Base-by-base conservation (phyloP, 2,888 invertebrate genomes). In the Malachius bipustulatus region DNA sequence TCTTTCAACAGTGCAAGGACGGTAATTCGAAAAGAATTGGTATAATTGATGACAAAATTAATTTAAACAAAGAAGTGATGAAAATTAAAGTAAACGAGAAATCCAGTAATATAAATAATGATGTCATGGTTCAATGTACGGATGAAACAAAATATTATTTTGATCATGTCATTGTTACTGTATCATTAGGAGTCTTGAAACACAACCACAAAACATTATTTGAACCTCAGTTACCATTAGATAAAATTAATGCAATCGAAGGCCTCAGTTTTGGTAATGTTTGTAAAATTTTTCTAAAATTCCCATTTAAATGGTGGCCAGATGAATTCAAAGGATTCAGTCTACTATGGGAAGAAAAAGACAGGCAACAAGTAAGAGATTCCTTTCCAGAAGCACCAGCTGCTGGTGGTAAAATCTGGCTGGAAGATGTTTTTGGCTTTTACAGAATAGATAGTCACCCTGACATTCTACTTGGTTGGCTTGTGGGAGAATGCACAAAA, bases 171-270 rank as follows among this genome's bases (percentile, higher is more conserved):
- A 71, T 84, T 15, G 62, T 79, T 1, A 82, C 83, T 0, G 64
- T 72, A 1, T 77, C 82, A 0, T 54, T 83, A 1, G 83, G 82
- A 0, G 77, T 77, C 1, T 57, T 83, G 10, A 82, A 82, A 51
- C 67, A 67, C 13, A 59, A 67, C 36, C 57, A 70, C 37, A 42
- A 57, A 4, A 55, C 53, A 1, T 41, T 77, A 14, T 80, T 80
- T 48, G 48, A 56, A 3, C 78, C 79, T 1, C 45, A 59, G 2
- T 54, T 80, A 24, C 70, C 76, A 0, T 37, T 53, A 8, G 49
- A 54, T 2, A 80, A 80, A 60, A 42, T 63, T 1, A 58, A 57
- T 8, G 66, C 71, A 1, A 76, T 80, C 31, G 48, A 74, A 55
- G 63, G 63, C 11, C 54, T 79, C 29, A 67, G 71, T 0, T 72